Evolutionary conservation across 2,888 invertebrate species (phyloP).

Genomic region (Cenopis cana): DNA sequence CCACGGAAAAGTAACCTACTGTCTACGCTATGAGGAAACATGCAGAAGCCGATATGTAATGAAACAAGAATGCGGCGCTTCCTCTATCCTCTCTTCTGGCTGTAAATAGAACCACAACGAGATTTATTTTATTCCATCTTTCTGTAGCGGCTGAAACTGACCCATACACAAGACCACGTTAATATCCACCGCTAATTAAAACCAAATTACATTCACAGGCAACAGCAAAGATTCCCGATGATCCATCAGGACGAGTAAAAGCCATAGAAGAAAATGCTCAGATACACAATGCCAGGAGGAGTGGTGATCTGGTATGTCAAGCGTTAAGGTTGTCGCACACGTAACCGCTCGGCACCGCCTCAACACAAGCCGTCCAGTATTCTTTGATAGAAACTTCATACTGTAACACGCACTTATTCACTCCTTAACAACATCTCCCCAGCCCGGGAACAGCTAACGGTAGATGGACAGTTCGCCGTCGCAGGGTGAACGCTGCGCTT

Average conservation of each 20-base stretch:
- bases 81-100: too few relatives aligned
- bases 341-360: too few relatives aligned
- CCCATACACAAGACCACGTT: neutral
- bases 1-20: neutral
- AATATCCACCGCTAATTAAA: neutral
- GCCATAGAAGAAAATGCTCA: conserved; percentile 18
- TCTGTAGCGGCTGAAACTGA: neutral
- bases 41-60: neutral
- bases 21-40: neutral
- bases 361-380: too few relatives aligned
- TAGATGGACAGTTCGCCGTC: too few relatives aligned
- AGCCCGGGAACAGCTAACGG: too few relatives aligned
- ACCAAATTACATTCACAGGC: neutral
- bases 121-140: neutral
- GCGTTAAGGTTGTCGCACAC: too few relatives aligned
- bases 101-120: too few relatives aligned
- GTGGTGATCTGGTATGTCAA: conserved; percentile 7
- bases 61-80: too few relatives aligned
- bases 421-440: too few relatives aligned
- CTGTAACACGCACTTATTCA: too few relatives aligned
- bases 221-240: conserved; percentile 12
- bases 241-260: conserved; percentile 9
- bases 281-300: conserved; percentile 11
- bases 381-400: too few relatives aligned
- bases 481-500: too few relatives aligned